Percentiles rank a stretch among this genome's conserved stretches.
Evolutionary conservation across 2,113 vertebrate genomes (phyloP).

Genomic region (Scytalopus superciliaris): DNA sequence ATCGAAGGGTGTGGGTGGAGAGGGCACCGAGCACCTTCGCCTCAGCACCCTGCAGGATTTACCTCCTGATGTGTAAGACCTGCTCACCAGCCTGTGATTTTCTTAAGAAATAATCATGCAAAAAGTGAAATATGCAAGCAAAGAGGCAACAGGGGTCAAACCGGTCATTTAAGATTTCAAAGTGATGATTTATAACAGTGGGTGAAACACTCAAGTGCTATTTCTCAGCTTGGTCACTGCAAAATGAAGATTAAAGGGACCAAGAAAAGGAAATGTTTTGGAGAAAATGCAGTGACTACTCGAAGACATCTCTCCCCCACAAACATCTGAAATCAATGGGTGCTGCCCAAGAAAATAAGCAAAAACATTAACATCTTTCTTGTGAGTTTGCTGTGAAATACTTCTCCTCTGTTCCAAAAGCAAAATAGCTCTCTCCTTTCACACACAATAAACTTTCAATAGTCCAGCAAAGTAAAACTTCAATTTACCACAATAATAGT

Average conservation of each 20-base stretch:
- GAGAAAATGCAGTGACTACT: not conserved
- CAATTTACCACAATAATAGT: not conserved
- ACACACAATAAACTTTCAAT: conserved; percentile 38
- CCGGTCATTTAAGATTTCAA: not conserved
- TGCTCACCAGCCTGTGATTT: not conserved
- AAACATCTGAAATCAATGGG: not conserved
- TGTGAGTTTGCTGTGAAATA: conserved; percentile 1
- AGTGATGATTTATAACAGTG: not conserved
- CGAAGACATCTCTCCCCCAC: not conserved
- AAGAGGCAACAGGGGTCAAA: not conserved
- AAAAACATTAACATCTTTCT: not conserved
- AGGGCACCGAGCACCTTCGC: not conserved
- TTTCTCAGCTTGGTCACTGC: not conserved
- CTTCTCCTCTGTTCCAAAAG: not conserved
- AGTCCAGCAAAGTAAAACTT: conserved; percentile 37
- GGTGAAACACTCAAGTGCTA: not conserved
- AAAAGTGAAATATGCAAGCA: not conserved
- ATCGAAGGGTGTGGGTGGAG: not conserved
- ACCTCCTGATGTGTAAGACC: not conserved
- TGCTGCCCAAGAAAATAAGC: not conserved
- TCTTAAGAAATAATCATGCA: not conserved
- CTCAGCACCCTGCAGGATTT: not conserved
- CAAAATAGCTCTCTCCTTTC: not conserved
- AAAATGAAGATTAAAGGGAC: conserved; percentile 19
- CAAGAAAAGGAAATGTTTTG: not conserved